A percentile compares a stretch with the other conserved stretches of the same genome.
Evolutionary conservation across 2,797 vertebrate species (phyloP).

Genomic region (Sebastes umbrosus): DNA sequence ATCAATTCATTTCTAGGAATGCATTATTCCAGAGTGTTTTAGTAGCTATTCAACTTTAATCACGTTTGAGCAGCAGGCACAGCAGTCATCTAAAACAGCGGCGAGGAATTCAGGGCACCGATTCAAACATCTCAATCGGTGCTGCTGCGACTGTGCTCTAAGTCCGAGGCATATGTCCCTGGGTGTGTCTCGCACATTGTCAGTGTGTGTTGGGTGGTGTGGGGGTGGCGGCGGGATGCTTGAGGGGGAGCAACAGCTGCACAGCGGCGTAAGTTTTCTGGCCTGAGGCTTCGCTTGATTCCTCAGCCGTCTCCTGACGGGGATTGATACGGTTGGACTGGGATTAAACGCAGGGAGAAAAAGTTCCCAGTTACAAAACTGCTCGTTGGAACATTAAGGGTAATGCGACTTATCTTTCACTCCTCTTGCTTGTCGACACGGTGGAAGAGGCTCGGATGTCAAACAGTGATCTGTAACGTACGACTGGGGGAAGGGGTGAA

Average conservation of each 20-base stretch:
- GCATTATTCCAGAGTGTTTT: slow-evolving; percentile 36
- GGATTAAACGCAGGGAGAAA: background rate
- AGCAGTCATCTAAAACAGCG: background rate
- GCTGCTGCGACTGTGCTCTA: background rate
- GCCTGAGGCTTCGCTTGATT: background rate
- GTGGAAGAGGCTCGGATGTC: background rate
- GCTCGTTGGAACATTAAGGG: fast-evolving
- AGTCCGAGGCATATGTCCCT: slow-evolving; percentile 54
- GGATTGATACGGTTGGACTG: background rate
- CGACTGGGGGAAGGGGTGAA: background rate
- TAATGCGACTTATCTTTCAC: too few relatives aligned
- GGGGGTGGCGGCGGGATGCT: background rate
- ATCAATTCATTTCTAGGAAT: slow-evolving; percentile 29
- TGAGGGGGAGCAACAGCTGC: slow-evolving; percentile 64
- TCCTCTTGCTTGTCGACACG: background rate
- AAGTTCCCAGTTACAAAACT: background rate
- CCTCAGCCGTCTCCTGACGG: background rate
- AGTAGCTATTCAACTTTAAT: slow-evolving; percentile 46
- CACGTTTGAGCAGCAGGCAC: background rate
- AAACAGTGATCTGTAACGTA: background rate
- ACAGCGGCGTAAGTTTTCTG: slow-evolving; percentile 1
- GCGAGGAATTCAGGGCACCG: slow-evolving; percentile 45
- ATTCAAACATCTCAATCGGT: slow-evolving; percentile 62
- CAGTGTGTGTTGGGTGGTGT: slow-evolving; percentile 6
- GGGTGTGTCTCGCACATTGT: slow-evolving; percentile 66